A percentile compares a stretch with the other conserved stretches of the same genome.
Evolutionary conservation across 2,888 invertebrate species (phyloP).

Genomic region (Calameuta filiformis): DNA sequence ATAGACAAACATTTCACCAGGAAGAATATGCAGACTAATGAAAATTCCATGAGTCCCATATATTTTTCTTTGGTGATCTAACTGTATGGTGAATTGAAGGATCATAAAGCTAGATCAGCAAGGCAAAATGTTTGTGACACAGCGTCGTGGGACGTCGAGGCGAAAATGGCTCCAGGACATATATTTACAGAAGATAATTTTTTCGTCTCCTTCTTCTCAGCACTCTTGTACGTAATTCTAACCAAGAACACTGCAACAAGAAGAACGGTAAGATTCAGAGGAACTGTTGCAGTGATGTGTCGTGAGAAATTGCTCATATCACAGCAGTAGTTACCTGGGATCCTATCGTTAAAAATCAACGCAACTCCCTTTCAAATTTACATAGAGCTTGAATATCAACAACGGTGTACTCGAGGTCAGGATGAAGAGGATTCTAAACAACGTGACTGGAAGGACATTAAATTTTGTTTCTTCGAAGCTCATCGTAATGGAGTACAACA

Average conservation of each 20-base stretch:
- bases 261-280: conserved; percentile 53
- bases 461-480: not conserved
- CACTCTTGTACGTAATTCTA: not conserved
- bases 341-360: conserved; percentile 37
- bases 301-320: conserved; percentile 53
- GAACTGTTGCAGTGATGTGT: conserved; percentile 63
- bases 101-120: conserved; percentile 67
- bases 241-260: not conserved
- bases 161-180: not conserved
- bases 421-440: not conserved
- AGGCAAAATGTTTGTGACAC: conserved; percentile 53
- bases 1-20: not conserved
- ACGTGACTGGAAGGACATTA: not conserved
- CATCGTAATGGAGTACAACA: conserved; percentile 38
- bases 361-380: not conserved
- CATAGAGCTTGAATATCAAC: not conserved
- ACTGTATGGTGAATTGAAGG: conserved; percentile 66
- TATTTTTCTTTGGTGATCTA: conserved; percentile 71
- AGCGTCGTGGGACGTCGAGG: conserved; percentile 30
- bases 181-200: not conserved
- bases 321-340: conserved; percentile 65
- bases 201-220: not conserved
- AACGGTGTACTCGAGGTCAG: not conserved
- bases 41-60: conserved; percentile 34
- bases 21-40: not conserved